These are phyloP conservation scores for Mus spretus DNA, from an alignment of 2,797 vertebrate genomes.

Conservation along the genomic window DNA sequence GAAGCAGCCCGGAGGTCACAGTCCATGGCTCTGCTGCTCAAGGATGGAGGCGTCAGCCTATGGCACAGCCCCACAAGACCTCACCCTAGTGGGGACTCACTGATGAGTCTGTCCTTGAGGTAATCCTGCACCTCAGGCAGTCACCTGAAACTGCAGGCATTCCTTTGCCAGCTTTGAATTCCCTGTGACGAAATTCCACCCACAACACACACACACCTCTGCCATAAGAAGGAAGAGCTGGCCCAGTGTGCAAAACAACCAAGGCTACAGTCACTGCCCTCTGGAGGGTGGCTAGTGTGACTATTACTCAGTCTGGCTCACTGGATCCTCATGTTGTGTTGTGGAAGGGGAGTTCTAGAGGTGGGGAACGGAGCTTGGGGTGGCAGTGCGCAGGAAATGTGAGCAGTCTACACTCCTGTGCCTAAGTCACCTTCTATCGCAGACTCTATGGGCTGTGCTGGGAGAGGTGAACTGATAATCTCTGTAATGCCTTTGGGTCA, in stretches of 20 bases:
- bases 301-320: too few relatives aligned
- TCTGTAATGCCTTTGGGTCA: background rate
- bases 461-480: background rate
- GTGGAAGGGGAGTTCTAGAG: background rate
- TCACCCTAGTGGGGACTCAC: background rate
- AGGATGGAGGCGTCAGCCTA: too few relatives aligned
- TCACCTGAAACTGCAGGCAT: background rate
- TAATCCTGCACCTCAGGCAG: background rate
- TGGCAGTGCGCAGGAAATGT: background rate
- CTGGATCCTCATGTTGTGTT: background rate
- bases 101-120: background rate
- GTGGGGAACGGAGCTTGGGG: background rate
- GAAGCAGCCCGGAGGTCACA: background rate
- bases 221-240: background rate
- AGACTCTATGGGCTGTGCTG: too few relatives aligned
- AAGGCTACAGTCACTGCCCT: rapidly evolving
- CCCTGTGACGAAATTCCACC: rapidly evolving
- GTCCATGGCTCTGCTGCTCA: too few relatives aligned
- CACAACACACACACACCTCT: too few relatives aligned
- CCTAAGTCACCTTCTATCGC: background rate
- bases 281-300: background rate
- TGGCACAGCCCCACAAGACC: background rate
- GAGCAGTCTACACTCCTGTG: too few relatives aligned
- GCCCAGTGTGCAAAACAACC: too few relatives aligned
- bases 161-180: background rate